Conservation (phyloP, 2,113 vertebrate genomes). For the Agapornis roseicollis region DNA sequence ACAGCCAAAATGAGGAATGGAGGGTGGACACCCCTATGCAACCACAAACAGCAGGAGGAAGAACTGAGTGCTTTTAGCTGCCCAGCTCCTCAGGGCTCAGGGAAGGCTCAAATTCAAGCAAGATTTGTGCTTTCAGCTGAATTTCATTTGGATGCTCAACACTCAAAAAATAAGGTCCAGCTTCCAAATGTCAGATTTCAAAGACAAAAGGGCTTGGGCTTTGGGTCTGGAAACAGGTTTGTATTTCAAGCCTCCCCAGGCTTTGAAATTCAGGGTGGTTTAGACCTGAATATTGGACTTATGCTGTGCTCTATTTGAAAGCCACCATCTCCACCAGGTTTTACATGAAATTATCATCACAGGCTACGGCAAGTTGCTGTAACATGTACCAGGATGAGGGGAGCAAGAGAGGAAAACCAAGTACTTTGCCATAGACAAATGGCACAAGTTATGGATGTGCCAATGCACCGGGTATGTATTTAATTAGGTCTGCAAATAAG, state of each 20-base stretch:
- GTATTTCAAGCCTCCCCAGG: background rate
- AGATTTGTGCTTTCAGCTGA: background rate
- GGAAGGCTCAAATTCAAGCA: background rate
- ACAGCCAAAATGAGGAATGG: background rate
- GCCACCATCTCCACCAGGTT: background rate
- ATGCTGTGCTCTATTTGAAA: background rate
- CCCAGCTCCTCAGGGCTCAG: background rate
- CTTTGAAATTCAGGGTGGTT: background rate
- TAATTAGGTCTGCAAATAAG: accelerated
- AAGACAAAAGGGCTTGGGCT: background rate
- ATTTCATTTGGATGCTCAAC: background rate
- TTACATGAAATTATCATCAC: background rate
- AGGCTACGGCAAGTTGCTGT: background rate
- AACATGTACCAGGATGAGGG: background rate
- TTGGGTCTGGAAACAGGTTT: background rate
- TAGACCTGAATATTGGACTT: background rate
- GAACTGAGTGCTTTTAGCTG: background rate
- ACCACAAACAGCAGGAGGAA: background rate
- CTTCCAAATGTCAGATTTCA: background rate
- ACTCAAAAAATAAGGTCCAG: background rate
- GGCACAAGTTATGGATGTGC: background rate
- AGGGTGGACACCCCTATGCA: background rate
- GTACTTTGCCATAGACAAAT: background rate
- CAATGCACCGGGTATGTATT: background rate
- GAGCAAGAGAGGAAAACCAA: background rate